Evolutionary conservation across 2,797 vertebrate genomes (phyloP), one percentile per base, ranked within the genome.

Genomic region (Artibeus lituratus): DNA sequence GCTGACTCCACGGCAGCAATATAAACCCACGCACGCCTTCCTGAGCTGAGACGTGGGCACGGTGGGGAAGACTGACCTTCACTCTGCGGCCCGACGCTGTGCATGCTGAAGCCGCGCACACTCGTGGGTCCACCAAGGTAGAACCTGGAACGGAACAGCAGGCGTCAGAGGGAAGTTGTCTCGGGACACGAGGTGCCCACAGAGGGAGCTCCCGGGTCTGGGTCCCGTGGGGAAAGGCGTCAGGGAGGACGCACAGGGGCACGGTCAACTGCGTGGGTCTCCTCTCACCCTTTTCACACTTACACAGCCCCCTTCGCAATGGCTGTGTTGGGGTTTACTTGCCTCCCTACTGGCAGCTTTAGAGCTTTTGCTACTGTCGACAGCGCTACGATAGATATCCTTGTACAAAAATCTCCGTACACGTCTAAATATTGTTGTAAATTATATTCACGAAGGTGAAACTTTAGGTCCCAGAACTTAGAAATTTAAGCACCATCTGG

Each of bases 41-140:
- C 12, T 7, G 1, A 59, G 21, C 10, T 1, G 24, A 24, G 37
- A 10, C 0, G 1, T 2, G 57, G 49, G 29, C 14, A 0, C 1
- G 0, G 7, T 0, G 7, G 83, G 47, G 29, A 39, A 35, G 57
- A 93, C 98, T 95, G 74, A 99, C 99, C 99, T 99, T 99, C 99
- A 9, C 99, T 99, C 97, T 99, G 99, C 10, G 99, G 99, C 49
- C 99, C 99, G 1, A 99, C 99, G 98, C 99, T 99, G 98, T 99
- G 99, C 99, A 99, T 99, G 91, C 99, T 99, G 98, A 99, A 99
- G 18, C 99, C 99, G 82, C 99, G 99, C 39, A 99, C 99, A 0
- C 99, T 99, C 2, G 99, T 99, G 81, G 99, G 99, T 90, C 99
- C 99, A 29, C 99, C 99, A 0, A 99, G 99, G 97, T 99, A 99